Conservation (phyloP, 2,888 invertebrate genomes). For the Tetranychus truncatus region DNA sequence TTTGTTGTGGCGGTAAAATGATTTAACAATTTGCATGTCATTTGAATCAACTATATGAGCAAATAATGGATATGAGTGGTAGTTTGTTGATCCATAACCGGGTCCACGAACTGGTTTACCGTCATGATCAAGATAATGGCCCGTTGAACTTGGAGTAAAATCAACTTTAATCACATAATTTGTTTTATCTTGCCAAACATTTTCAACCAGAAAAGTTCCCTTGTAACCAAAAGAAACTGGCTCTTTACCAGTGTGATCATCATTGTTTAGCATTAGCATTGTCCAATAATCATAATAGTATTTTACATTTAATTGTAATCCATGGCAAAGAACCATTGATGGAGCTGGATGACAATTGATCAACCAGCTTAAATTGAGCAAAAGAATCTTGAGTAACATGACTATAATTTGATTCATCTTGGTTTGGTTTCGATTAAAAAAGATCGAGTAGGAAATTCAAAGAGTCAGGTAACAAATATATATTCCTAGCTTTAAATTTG, state of each 20-base stretch:
- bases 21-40: background rate
- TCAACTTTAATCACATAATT: constrained; percentile 13
- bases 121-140: constrained; percentile 10
- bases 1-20: constrained; percentile 16
- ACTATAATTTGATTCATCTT: background rate
- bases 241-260: constrained; percentile 19
- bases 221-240: constrained; percentile 19
- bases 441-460: background rate
- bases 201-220: constrained; percentile 16
- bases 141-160: background rate
- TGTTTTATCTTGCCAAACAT: constrained; percentile 20
- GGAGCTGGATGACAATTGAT: constrained; percentile 18
- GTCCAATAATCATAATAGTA: constrained; percentile 19
- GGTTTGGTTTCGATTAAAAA: background rate
- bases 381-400: background rate
- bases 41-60: constrained; percentile 12
- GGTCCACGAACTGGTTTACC: constrained; percentile 12
- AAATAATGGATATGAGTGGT: constrained; percentile 9
- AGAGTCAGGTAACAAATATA: background rate
- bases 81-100: constrained; percentile 1
- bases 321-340: constrained; percentile 18
- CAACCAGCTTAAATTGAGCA: background rate
- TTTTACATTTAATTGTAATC: constrained; percentile 12
- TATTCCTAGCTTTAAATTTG: too few relatives aligned
- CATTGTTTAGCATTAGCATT: constrained; percentile 18